Evolutionary conservation across 2,797 vertebrate genomes (phyloP).

Genomic region (Diplodus puntazzo): DNA sequence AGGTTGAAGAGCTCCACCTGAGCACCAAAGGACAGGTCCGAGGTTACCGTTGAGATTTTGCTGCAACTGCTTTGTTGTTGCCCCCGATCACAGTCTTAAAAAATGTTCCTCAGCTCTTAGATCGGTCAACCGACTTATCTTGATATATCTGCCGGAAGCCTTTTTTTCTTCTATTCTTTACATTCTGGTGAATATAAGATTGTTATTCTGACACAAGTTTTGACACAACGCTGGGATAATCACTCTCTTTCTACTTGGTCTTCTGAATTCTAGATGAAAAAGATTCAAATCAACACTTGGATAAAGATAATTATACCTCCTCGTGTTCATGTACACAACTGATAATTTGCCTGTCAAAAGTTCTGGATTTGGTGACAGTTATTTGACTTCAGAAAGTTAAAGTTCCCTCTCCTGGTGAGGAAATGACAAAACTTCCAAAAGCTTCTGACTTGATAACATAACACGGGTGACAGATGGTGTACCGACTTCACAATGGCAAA

Average conservation of each 20-base stretch:
- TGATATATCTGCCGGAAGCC: not conserved
- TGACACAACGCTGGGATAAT: not conserved
- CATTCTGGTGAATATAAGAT: not conserved
- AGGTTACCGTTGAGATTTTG: conserved; percentile 3
- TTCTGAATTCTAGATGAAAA: not conserved
- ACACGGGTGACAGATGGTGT: not conserved
- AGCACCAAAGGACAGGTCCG: not conserved
- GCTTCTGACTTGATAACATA: not conserved
- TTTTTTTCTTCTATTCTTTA: not conserved
- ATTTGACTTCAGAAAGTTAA: not conserved
- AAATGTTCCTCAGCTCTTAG: conserved; percentile 8
- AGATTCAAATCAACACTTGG: not conserved
- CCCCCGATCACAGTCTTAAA: not conserved
- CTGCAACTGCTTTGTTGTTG: not conserved
- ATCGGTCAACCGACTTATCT: not conserved
- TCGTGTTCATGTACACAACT: not conserved
- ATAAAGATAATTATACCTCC: not conserved
- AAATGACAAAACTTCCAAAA: not conserved
- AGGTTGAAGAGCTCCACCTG: conserved; percentile 19
- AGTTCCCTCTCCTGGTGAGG: not conserved
- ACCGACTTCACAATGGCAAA: conserved; percentile 22
- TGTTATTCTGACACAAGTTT: not conserved
- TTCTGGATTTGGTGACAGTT: not conserved
- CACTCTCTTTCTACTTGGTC: not conserved
- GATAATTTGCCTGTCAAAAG: not conserved